A percentile compares a stretch with the other conserved stretches of the same genome.
These are phyloP conservation scores for Pelosia muscerda DNA, from an alignment of 2,888 invertebrate genomes.

Conservation along the genomic window DNA sequence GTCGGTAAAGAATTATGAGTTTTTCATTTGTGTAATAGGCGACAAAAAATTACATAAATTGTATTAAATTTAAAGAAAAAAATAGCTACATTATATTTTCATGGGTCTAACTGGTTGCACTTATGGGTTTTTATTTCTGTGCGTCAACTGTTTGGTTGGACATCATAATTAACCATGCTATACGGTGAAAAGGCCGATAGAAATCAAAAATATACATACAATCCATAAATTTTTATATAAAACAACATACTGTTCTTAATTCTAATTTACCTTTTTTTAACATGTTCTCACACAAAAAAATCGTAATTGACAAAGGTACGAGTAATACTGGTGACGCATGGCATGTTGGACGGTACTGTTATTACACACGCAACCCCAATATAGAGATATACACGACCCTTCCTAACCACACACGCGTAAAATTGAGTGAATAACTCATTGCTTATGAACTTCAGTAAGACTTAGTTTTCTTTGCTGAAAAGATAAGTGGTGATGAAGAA, in stretches of 20 bases:
- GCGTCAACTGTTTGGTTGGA: not conserved
- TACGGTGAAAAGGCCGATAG: not conserved
- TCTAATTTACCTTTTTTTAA: slow-evolving; percentile 2
- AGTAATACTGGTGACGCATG: slow-evolving; percentile 65
- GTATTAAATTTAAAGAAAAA: no score
- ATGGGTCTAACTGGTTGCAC: not conserved
- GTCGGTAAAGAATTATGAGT: no score
- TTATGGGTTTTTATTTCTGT: no score
- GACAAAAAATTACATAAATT: no score
- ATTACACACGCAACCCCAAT: slow-evolving; percentile 76
- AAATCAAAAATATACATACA: not conserved
- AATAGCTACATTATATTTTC: no score
- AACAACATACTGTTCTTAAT: not conserved
- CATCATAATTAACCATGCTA: not conserved
- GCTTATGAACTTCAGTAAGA: slow-evolving; percentile 31
- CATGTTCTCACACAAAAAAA: slow-evolving; percentile 29
- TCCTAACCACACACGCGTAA: slow-evolving; percentile 62
- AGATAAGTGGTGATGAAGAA: no score
- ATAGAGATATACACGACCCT: slow-evolving; percentile 79
- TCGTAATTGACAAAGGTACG: slow-evolving; percentile 54
- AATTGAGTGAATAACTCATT: slow-evolving; percentile 64
- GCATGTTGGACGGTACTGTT: slow-evolving; percentile 68
- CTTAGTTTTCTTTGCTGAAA: slow-evolving; percentile 29
- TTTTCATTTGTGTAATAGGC: no score
- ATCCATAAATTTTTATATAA: not conserved